phyloP scores from a whole-genome alignment of 2,113 vertebrate species.

The Loxodonta africana region DNA sequence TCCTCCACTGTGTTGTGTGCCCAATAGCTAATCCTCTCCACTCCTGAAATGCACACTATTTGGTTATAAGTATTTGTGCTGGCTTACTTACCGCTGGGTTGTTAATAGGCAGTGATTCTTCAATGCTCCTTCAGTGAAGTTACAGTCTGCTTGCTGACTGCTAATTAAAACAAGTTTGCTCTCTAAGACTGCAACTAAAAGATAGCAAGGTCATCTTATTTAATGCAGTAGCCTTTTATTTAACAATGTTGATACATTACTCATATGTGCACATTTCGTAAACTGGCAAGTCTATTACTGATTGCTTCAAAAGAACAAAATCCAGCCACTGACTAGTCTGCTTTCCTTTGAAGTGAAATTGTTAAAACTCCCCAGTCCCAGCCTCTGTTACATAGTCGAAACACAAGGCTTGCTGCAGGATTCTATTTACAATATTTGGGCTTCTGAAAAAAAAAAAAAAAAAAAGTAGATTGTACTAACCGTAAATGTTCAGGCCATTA shows the following conservation, averaged over 20 bases:
- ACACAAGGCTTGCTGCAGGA: neutral
- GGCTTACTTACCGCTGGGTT: slow-evolving; percentile 94
- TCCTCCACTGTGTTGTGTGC: slow-evolving; percentile 94
- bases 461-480: neutral
- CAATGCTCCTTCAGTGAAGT: slow-evolving; percentile 93
- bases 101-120: slow-evolving; percentile 95
- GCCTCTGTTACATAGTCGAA: slow-evolving; percentile 61
- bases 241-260: slow-evolving; percentile 82
- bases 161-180: slow-evolving; percentile 94
- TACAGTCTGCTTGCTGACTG: slow-evolving; percentile 94
- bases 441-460: slow-evolving; percentile 65
- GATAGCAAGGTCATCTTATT: slow-evolving; percentile 91
- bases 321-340: slow-evolving; percentile 66
- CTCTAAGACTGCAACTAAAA: slow-evolving; percentile 89
- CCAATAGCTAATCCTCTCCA: slow-evolving; percentile 94
- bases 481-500: slow-evolving; percentile 50
- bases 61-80: slow-evolving; percentile 94
- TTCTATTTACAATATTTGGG: slow-evolving; percentile 56
- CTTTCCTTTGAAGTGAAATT: slow-evolving; percentile 72
- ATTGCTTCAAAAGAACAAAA: slow-evolving; percentile 80
- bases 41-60: slow-evolving; percentile 95
- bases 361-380: slow-evolving; percentile 31
- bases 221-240: slow-evolving; percentile 88
- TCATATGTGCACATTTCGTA: slow-evolving; percentile 80
- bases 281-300: slow-evolving; percentile 72